phyloP scores from a whole-genome alignment of 2,888 invertebrate genomes.

The Metalampra italica region DNA sequence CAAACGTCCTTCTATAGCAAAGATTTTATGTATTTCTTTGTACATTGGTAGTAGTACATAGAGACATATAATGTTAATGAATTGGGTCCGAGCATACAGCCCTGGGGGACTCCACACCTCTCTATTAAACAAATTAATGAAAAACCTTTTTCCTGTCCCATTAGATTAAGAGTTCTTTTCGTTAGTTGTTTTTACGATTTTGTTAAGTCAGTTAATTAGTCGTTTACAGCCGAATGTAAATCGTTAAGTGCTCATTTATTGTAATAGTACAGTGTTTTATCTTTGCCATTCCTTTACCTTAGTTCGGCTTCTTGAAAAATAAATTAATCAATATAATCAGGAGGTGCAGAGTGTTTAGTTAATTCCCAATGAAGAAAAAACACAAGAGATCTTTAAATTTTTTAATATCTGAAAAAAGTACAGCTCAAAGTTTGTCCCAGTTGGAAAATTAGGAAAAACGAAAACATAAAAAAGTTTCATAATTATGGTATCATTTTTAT shows the following conservation, averaged over 20 bases:
- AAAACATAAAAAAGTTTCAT: too few species aligned
- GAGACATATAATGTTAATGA: constrained; percentile 14
- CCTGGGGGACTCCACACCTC: constrained; percentile 8
- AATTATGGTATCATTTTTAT: too few species aligned
- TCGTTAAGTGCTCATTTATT: background rate
- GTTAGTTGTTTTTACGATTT: constrained; percentile 3
- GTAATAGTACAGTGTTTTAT: background rate
- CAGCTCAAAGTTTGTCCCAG: too few species aligned
- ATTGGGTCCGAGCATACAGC: constrained; percentile 1
- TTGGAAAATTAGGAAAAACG: too few species aligned
- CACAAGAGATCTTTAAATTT: too few species aligned
- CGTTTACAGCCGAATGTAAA: background rate
- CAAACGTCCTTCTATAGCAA: constrained; percentile 8
- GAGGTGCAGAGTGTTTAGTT: too few species aligned
- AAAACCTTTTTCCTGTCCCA: constrained; percentile 1
- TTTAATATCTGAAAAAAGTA: too few species aligned
- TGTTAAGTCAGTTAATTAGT: background rate
- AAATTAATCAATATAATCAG: too few species aligned
- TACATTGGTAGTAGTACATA: too few species aligned
- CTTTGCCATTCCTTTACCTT: background rate
- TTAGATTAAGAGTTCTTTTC: constrained; percentile 4
- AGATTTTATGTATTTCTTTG: background rate
- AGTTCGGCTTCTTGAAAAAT: too few species aligned
- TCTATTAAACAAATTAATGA: constrained; percentile 15
- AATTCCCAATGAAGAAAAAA: too few species aligned